Conservation (phyloP, 53 echinoderm and acorn worm genomes). For the Hippasteria phrygiana region DNA sequence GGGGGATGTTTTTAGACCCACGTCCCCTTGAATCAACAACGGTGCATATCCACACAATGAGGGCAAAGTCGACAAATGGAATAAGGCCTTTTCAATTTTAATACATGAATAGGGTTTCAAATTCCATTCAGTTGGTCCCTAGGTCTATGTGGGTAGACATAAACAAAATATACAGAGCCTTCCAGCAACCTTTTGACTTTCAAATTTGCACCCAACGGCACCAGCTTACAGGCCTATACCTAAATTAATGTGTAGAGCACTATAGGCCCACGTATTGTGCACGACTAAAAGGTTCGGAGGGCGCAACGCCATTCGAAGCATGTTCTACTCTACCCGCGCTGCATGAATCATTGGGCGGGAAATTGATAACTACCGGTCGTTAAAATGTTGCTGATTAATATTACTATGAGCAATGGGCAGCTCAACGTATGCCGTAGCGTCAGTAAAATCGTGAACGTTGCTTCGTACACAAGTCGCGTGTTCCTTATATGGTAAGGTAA, state of each 20-base stretch:
- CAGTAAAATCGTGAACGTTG: background rate
- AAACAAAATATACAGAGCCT: too few species aligned
- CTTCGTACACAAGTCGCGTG: background rate
- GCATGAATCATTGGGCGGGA: slow-evolving; percentile 14
- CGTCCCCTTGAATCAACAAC: background rate
- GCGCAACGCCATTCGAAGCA: too few species aligned
- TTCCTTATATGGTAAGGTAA: slow-evolving; percentile 51
- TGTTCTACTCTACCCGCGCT: background rate
- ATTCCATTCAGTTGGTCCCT: too few species aligned
- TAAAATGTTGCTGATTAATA: slow-evolving; percentile 2
- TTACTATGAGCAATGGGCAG: slow-evolving; percentile 5
- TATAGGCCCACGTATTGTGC: too few species aligned
- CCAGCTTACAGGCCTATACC: too few species aligned
- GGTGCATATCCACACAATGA: background rate
- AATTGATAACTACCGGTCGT: slow-evolving; percentile 47
- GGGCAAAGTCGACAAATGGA: slow-evolving; percentile 6
- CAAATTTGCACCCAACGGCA: too few species aligned
- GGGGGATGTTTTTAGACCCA: background rate
- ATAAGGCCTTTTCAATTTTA: too few species aligned
- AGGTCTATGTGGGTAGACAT: too few species aligned
- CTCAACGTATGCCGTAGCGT: background rate
- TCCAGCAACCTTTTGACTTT: too few species aligned
- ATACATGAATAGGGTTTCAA: too few species aligned
- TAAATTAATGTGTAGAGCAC: too few species aligned
- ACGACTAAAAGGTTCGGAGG: too few species aligned